Base-by-base conservation (phyloP, 2,888 invertebrate species). In the Ethmia dodecea region DNA sequence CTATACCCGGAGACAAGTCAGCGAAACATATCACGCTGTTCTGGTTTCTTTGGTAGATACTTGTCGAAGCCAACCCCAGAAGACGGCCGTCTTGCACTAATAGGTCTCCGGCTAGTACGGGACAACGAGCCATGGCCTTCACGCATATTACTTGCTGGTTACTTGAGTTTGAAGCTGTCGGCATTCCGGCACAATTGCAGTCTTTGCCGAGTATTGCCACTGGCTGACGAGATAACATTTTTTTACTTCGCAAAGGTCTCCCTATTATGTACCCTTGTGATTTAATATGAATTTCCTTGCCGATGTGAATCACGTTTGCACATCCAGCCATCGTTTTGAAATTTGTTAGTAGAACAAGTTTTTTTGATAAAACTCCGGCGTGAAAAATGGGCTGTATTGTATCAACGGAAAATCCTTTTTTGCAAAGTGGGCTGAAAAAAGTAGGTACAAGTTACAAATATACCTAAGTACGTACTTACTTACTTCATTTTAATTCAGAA, bases 381-480 rank as follows among this genome's bases (percentile, higher is more conserved):
- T 76, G 72, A 5, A 52, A 47, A 24, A 80, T 50, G 1, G 56
- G 44, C 31, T 76, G 69, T 6, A 66, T 52, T 2, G 52, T 40
- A 28, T 75, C 65, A 8, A 79, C 58, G 0, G 70, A 28, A 40
- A 80, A 79, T 5, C 76, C 74, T 58, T 77, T 81, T 49, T 70
- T 79, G 57, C 84, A 84, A 26, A 58, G 55, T 11, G 68, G 73
- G 12, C 84, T 84, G 62, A 40, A 75, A 77, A 29, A n/a, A n/a
- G n/a, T n/a, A n/a, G n/a, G n/a, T n/a, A n/a, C n/a, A n/a, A n/a
- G n/a, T n/a, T n/a, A n/a, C n/a, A n/a, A n/a, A n/a, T n/a, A n/a
- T n/a, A n/a, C n/a, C n/a, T n/a, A n/a, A n/a, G n/a, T n/a, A n/a
- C n/a, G n/a, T n/a, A n/a, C n/a, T n/a, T n/a, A n/a, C n/a, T n/a